phyloP scores from a whole-genome alignment of 23 tunicate genomes.

The Styela clava region DNA sequence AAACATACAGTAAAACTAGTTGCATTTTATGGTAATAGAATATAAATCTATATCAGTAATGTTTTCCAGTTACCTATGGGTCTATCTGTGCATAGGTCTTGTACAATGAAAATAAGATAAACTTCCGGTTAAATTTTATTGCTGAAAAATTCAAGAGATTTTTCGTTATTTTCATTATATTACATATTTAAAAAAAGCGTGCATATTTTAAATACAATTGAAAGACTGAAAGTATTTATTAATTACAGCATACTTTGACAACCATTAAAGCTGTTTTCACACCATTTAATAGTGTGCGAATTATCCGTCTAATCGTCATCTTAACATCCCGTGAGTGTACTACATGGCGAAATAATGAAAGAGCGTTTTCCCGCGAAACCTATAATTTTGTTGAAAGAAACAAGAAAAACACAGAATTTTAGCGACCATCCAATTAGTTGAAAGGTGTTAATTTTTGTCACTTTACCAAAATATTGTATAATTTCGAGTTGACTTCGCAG shows the following conservation, averaged over 20 bases:
- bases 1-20: no score
- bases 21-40: not conserved
- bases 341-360: slow-evolving; percentile 1
- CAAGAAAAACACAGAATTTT: slow-evolving; percentile 1
- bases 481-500: slow-evolving; percentile 10
- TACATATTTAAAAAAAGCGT: no score
- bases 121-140: not conserved
- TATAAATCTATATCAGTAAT: no score
- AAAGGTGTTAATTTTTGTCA: slow-evolving; percentile 18
- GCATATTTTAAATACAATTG: no score
- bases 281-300: slow-evolving; percentile 10
- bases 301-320: slow-evolving; percentile 8
- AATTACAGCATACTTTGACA: slow-evolving; percentile 14
- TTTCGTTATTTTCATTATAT: no score
- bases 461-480: slow-evolving; percentile 29
- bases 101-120: no score
- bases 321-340: slow-evolving; percentile 5
- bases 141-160: not conserved
- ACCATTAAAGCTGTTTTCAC: not conserved
- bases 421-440: slow-evolving; percentile 27
- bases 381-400: slow-evolving; percentile 2
- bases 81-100: not conserved
- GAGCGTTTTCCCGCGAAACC: not conserved
- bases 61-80: not conserved
- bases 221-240: no score